A percentile compares a stretch with the other conserved stretches of the same genome.
These are phyloP conservation scores for Ridgeia piscesae DNA, from an alignment of 1,140 invertebrate genomes.

Conservation along the genomic window DNA sequence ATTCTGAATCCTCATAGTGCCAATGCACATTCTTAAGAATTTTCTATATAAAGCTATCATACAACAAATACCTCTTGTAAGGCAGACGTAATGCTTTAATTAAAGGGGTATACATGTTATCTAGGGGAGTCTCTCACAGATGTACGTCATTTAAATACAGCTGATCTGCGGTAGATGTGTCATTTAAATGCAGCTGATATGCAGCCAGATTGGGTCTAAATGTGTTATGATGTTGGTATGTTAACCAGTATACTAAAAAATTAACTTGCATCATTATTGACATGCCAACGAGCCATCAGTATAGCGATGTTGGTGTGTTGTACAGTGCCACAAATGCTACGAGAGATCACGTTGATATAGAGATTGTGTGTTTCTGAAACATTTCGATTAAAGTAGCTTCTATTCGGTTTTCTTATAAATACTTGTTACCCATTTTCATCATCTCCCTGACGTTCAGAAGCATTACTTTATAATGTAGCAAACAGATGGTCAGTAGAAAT, in stretches of 20 bases:
- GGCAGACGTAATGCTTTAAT: too few species aligned
- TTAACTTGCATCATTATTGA: not conserved
- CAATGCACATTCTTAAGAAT: too few species aligned
- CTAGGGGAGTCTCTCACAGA: not conserved
- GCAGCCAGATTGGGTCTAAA: too few species aligned
- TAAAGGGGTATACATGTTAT: too few species aligned
- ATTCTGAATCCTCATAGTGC: too few species aligned
- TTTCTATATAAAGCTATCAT: too few species aligned
- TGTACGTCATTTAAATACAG: too few species aligned
- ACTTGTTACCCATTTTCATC: not conserved
- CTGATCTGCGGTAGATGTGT: too few species aligned
- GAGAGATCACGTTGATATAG: not conserved
- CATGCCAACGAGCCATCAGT: not conserved
- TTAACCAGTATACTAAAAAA: not conserved
- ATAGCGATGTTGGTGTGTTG: not conserved
- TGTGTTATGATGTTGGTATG: not conserved
- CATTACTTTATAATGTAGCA: not conserved
- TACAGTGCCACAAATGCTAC: not conserved
- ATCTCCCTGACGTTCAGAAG: not conserved
- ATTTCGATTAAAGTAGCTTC: not conserved
- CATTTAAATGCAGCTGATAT: too few species aligned
- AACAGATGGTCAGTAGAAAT: not conserved
- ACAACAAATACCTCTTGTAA: too few species aligned
- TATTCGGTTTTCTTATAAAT: not conserved
- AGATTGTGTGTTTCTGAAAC: too few species aligned